Percentiles rank a stretch among this genome's conserved stretches.
These are phyloP conservation scores for Alloplasta piceator DNA, from an alignment of 2,888 invertebrate genomes.

Conservation along the genomic window DNA sequence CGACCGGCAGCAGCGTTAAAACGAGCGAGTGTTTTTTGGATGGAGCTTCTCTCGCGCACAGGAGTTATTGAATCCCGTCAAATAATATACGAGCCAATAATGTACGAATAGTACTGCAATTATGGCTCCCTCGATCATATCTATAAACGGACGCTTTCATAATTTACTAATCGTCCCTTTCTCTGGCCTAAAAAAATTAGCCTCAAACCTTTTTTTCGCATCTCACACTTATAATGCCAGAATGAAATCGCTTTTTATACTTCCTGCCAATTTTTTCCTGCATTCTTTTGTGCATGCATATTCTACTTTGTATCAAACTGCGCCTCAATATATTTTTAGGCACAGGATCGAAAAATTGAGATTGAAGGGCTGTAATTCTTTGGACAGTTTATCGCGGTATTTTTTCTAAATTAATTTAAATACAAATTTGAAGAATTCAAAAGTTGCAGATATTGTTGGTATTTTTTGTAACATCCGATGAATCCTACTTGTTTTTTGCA, in stretches of 20 bases:
- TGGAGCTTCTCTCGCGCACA: constrained; percentile 51
- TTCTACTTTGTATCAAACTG: constrained; percentile 15
- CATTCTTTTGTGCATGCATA: constrained; percentile 6
- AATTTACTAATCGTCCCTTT: constrained; percentile 63
- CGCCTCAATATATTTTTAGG: constrained; percentile 19
- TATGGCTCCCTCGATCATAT: constrained; percentile 75
- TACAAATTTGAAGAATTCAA: too few relatives aligned
- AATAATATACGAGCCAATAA: constrained; percentile 81
- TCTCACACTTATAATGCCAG: background rate
- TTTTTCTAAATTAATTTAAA: too few relatives aligned
- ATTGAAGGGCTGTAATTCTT: constrained; percentile 46
- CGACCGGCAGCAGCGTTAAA: constrained; percentile 40
- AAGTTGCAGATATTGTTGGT: too few relatives aligned
- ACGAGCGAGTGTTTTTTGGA: background rate
- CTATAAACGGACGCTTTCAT: constrained; percentile 70
- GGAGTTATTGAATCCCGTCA: constrained; percentile 80
- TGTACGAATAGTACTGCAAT: constrained; percentile 80
- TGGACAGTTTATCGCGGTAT: constrained; percentile 45
- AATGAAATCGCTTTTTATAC: constrained; percentile 5
- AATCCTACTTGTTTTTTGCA: too few relatives aligned
- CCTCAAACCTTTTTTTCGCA: background rate
- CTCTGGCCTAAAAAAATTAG: background rate
- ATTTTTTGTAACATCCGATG: too few relatives aligned
- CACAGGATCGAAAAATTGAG: constrained; percentile 32
- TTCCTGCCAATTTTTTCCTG: background rate